Evolutionary conservation across 2,113 vertebrate species (phyloP).

Genomic region (Dinomys branickii): DNA sequence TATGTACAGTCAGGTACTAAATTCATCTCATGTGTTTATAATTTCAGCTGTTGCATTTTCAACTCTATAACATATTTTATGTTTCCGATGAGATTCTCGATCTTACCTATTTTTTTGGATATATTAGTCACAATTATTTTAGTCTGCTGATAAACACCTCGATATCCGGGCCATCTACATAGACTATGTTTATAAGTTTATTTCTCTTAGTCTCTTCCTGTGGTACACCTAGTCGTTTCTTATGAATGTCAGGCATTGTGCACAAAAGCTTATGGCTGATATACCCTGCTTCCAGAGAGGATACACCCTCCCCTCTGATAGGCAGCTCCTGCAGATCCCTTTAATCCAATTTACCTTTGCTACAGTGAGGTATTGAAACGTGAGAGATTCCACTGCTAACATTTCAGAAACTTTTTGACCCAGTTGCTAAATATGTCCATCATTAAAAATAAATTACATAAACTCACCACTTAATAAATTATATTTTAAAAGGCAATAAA

Average conservation of each 20-base stretch:
- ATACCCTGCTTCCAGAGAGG: conserved; percentile 24
- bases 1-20: neutral
- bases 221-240: neutral
- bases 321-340: neutral
- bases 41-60: conserved; percentile 20
- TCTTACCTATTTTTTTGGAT: conserved; percentile 9
- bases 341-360: neutral
- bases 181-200: conserved; percentile 21
- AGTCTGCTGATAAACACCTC: neutral
- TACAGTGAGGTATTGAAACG: neutral
- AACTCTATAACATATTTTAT: neutral
- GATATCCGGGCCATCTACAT: neutral
- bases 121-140: conserved; percentile 30
- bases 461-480: neutral
- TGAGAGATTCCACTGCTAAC: neutral
- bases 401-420: neutral
- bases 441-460: conserved; percentile 45
- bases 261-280: conserved; percentile 26
- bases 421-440: neutral
- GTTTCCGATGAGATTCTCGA: conserved; percentile 36
- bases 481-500: neutral
- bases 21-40: conserved; percentile 30
- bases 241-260: neutral
- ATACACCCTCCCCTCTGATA: neutral
- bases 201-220: conserved; percentile 1